Percentiles rank a stretch among this genome's conserved stretches.
Evolutionary conservation across 2,888 invertebrate species (phyloP).

Genomic region (Eupithecia pulchellata): DNA sequence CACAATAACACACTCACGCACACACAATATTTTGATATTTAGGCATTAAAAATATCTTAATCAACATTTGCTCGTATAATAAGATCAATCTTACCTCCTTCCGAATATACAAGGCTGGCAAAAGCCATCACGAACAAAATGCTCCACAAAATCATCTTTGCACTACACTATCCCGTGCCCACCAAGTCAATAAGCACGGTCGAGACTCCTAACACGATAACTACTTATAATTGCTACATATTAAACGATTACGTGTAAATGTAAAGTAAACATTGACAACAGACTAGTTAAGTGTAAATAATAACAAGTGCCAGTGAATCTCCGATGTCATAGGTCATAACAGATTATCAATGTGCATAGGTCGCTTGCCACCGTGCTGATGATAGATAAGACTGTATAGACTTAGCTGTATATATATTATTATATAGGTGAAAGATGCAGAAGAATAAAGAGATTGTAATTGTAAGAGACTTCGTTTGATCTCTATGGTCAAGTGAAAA

Average conservation of each 20-base stretch:
- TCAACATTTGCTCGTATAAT: neutral
- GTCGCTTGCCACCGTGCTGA: neutral
- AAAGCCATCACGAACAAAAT: constrained; percentile 28
- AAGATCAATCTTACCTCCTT: constrained; percentile 26
- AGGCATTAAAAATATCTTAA: neutral
- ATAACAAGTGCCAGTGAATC: constrained; percentile 26
- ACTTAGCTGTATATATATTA: too few species aligned
- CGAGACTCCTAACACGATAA: constrained; percentile 34
- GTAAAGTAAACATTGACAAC: constrained; percentile 3
- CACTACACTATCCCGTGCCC: constrained; percentile 26
- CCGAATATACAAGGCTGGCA: constrained; percentile 22
- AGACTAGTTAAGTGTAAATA: constrained; percentile 7
- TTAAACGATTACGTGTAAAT: constrained; percentile 22
- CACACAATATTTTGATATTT: too few species aligned
- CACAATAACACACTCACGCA: too few species aligned
- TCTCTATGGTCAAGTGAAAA: too few species aligned
- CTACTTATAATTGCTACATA: constrained; percentile 34
- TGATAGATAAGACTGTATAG: neutral
- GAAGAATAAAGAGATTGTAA: too few species aligned
- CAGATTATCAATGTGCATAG: constrained; percentile 32
- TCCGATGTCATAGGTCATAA: constrained; percentile 39
- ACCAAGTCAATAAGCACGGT: constrained; percentile 24
- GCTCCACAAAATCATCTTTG: constrained; percentile 34
- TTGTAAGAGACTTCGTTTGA: too few species aligned
- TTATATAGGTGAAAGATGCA: too few species aligned